A percentile compares a stretch with the other conserved stretches of the same genome.
Conservation (phyloP, 2,888 invertebrate species). For the Oscheius sp. region DNA sequence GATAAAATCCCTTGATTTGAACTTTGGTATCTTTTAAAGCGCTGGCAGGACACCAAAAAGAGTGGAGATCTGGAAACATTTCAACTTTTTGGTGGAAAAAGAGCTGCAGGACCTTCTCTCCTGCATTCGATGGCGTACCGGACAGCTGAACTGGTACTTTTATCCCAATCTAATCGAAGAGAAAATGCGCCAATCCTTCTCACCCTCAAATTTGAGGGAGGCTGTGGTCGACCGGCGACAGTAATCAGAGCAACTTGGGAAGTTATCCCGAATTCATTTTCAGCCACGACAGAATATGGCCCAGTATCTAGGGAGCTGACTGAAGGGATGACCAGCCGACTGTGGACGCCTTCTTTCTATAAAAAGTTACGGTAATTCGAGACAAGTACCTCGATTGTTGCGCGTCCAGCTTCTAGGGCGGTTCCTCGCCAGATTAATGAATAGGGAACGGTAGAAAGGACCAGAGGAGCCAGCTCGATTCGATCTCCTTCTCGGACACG, state of each 20-base stretch:
- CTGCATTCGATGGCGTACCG: slow-evolving; percentile 53
- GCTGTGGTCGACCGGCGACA: slow-evolving; percentile 34
- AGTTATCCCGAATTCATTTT: slow-evolving; percentile 48
- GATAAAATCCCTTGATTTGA: slow-evolving; percentile 41
- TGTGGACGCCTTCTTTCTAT: slow-evolving; percentile 29
- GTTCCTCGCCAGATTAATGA: slow-evolving; percentile 53
- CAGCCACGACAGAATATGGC: slow-evolving; percentile 52
- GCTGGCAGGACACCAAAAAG: slow-evolving; percentile 29
- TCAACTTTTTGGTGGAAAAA: slow-evolving; percentile 1
- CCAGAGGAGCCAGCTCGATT: slow-evolving; percentile 17
- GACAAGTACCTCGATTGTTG: slow-evolving; percentile 18
- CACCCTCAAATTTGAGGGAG: slow-evolving; percentile 40
- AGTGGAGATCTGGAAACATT: slow-evolving; percentile 34
- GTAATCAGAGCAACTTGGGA: slow-evolving; percentile 43
- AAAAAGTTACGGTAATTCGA: background rate
- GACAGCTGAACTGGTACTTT: slow-evolving; percentile 28
- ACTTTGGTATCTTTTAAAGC: slow-evolving; percentile 34
- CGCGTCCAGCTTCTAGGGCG: slow-evolving; percentile 40
- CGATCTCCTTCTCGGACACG: slow-evolving; percentile 30
- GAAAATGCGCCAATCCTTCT: slow-evolving; percentile 45
- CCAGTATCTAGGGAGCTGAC: slow-evolving; percentile 43
- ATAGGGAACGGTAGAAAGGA: slow-evolving; percentile 32
- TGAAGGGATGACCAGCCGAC: slow-evolving; percentile 42
- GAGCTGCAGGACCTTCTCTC: slow-evolving; percentile 31
- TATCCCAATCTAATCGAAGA: slow-evolving; percentile 51